These are phyloP conservation scores for Stenichneumon culpator DNA, from an alignment of 2,888 invertebrate genomes.

Conservation along the genomic window DNA sequence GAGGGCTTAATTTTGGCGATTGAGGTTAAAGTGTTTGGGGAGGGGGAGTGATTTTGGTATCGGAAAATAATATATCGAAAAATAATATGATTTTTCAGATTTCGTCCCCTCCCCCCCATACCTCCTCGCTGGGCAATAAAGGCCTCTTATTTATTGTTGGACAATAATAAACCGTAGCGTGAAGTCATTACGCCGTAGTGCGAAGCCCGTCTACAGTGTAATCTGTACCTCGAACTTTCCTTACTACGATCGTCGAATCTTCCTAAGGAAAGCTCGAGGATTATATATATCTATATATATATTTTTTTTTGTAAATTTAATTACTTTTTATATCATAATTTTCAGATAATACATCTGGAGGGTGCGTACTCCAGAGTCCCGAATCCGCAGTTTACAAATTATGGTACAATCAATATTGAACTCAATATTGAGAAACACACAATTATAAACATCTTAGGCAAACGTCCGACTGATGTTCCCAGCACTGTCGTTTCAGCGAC, in stretches of 20 bases:
- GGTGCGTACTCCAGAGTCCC: background rate
- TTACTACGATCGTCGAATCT: background rate
- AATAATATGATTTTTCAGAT: background rate
- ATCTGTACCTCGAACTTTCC: too few relatives aligned
- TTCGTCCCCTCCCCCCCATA: background rate
- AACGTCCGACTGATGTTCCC: background rate
- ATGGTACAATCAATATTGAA: background rate
- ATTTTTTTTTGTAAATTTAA: background rate
- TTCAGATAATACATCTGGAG: slow-evolving; percentile 4
- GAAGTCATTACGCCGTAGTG: slow-evolving; percentile 26
- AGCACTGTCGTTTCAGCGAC: background rate
- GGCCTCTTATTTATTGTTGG: slow-evolving; percentile 49
- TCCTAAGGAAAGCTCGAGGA: background rate
- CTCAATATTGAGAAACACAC: background rate
- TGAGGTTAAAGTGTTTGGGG: background rate
- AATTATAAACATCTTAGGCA: background rate
- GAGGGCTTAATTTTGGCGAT: background rate
- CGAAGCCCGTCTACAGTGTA: slow-evolving; percentile 24
- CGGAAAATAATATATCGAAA: background rate
- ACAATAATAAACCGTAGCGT: slow-evolving; percentile 43
- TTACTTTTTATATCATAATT: background rate
- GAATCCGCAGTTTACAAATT: background rate
- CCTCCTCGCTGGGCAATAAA: slow-evolving; percentile 9
- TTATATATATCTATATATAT: background rate
- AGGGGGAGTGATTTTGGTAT: background rate